phyloP scores from a whole-genome alignment of 2,888 invertebrate species.

The Boloria selene region DNA sequence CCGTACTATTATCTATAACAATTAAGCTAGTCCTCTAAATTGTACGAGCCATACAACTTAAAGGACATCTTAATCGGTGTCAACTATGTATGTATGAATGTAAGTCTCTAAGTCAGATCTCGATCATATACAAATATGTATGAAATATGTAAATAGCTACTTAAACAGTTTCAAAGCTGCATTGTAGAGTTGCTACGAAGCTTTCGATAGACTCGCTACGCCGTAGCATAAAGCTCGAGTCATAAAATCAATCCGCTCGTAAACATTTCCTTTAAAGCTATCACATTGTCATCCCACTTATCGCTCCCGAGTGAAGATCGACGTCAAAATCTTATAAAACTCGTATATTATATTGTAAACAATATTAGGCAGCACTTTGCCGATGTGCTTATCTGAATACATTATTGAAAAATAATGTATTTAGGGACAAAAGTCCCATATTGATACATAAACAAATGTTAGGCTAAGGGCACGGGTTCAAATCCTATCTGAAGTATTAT shows the following conservation, averaged over 20 bases:
- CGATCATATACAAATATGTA: neutral
- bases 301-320: conserved; percentile 26
- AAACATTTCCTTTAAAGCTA: conserved; percentile 29
- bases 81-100: too few species aligned
- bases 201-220: conserved; percentile 16
- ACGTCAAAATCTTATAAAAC: conserved; percentile 27
- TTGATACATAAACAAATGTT: too few species aligned
- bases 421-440: too few species aligned
- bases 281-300: conserved; percentile 33
- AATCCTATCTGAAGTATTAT: too few species aligned
- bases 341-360: conserved; percentile 19
- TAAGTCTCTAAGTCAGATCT: too few species aligned
- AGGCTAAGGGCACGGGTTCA: too few species aligned
- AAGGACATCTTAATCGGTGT: too few species aligned
- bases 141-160: neutral
- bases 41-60: too few species aligned
- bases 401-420: neutral
- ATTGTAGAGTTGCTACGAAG: conserved; percentile 12
- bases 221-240: conserved; percentile 22
- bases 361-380: conserved; percentile 15
- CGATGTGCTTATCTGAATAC: neutral
- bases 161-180: neutral
- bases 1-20: too few species aligned
- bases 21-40: too few species aligned
- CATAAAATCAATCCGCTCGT: conserved; percentile 35